These are phyloP conservation scores for Dusona sp. DNA, from an alignment of 2,888 invertebrate species.

Conservation along the genomic window DNA sequence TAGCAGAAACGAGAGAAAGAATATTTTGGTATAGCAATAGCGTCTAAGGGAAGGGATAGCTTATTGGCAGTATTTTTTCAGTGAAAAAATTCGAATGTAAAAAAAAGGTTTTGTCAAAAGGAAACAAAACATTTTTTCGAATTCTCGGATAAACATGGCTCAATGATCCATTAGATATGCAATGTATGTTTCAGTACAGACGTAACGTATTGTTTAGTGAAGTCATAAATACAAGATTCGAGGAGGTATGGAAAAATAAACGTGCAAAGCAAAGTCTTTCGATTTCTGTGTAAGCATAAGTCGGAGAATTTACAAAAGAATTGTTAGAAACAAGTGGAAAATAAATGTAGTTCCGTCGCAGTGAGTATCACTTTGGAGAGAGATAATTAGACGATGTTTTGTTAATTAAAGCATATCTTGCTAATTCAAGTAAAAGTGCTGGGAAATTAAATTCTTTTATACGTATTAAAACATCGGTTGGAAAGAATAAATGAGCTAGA, in stretches of 20 bases:
- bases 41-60: neutral
- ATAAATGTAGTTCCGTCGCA: neutral
- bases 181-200: neutral
- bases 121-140: neutral
- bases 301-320: neutral
- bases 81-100: neutral
- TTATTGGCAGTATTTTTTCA: neutral
- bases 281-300: neutral
- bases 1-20: neutral
- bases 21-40: neutral
- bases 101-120: neutral
- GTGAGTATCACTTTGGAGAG: neutral
- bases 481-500: neutral
- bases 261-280: neutral
- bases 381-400: neutral
- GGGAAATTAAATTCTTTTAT: neutral
- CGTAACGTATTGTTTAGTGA: slow-evolving; percentile 1
- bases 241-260: too few relatives aligned
- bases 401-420: neutral
- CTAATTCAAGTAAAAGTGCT: neutral
- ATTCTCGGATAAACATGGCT: neutral
- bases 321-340: neutral
- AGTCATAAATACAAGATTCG: neutral
- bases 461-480: neutral
- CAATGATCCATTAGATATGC: neutral